Evolutionary conservation across 1,140 invertebrate genomes (phyloP).

Genomic region (Lasioglossum albipes): DNA sequence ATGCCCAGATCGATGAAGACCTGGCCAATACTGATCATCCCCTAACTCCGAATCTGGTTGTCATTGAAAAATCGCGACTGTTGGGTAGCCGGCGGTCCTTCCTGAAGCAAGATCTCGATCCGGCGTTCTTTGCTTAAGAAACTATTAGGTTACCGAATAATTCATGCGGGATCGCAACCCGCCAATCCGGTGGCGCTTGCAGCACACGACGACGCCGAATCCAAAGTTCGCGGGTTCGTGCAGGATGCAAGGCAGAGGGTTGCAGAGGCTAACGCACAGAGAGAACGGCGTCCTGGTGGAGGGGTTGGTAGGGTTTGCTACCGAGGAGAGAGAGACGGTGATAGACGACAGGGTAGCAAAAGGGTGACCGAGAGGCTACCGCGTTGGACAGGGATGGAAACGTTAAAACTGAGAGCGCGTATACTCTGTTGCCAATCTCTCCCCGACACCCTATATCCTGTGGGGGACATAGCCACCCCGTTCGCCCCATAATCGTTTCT

Average conservation of each 20-base stretch:
- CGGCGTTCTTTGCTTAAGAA: slow-evolving; percentile 64
- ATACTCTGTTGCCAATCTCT: slow-evolving; percentile 67
- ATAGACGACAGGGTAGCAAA: background rate
- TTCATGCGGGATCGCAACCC: slow-evolving; percentile 63
- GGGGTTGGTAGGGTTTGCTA: background rate
- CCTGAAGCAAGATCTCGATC: slow-evolving; percentile 53
- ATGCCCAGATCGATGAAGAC: background rate
- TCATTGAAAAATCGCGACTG: too few relatives aligned
- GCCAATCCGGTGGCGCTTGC: slow-evolving; percentile 60
- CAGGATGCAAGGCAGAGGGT: slow-evolving; percentile 50
- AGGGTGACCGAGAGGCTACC: background rate
- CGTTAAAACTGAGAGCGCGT: slow-evolving; percentile 50
- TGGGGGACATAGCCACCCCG: slow-evolving; percentile 59
- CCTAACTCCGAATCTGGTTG: rapidly evolving
- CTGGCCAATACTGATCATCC: too few relatives aligned
- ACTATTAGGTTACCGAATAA: slow-evolving; percentile 68
- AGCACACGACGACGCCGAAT: slow-evolving; percentile 52
- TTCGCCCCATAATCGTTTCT: slow-evolving; percentile 67
- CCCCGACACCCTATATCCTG: slow-evolving; percentile 65
- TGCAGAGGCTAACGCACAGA: slow-evolving; percentile 5
- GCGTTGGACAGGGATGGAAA: background rate
- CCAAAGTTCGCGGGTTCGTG: slow-evolving; percentile 55
- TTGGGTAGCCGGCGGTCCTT: background rate
- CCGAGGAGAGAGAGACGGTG: too few relatives aligned
- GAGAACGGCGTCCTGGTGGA: background rate